Evolutionary conservation across 2,888 invertebrate species (phyloP).

Genomic region (Clusia tigrina): DNA sequence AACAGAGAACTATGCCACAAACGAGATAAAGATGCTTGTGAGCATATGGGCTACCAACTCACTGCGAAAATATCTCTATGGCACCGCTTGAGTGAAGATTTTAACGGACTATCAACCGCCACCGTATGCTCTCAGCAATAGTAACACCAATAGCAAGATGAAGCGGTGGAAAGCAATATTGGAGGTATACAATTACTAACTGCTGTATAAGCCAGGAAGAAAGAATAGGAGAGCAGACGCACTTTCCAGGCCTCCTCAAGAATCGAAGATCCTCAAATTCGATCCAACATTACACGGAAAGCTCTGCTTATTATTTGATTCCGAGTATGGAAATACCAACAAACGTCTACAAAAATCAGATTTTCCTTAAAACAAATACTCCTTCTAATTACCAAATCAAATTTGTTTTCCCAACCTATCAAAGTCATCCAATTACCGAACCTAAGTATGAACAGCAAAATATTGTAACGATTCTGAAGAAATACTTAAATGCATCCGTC

Average conservation of each 20-base stretch:
- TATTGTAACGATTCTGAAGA: conserved; percentile 19
- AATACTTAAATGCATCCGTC: conserved; percentile 23
- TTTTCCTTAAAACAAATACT: conserved; percentile 8
- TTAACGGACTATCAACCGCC: no score
- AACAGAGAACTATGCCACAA: conserved; percentile 4
- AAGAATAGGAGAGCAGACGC: not conserved
- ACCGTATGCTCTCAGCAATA: no score
- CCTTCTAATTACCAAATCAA: not conserved
- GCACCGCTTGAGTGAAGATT: no score
- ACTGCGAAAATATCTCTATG: not conserved
- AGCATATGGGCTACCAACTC: not conserved
- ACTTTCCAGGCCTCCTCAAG: not conserved
- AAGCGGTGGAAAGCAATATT: conserved; percentile 13
- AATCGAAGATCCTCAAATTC: not conserved
- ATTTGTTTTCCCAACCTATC: not conserved
- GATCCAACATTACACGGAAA: not conserved
- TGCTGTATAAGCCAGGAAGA: not conserved
- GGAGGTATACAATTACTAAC: no score
- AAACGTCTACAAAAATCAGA: not conserved
- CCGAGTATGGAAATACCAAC: not conserved
- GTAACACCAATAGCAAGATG: not conserved
- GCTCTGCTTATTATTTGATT: no score
- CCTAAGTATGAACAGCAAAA: not conserved
- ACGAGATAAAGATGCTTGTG: conserved; percentile 5
- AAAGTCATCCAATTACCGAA: not conserved